Conservation (phyloP, 1,140 invertebrate species). For the Mamestra configurata region DNA sequence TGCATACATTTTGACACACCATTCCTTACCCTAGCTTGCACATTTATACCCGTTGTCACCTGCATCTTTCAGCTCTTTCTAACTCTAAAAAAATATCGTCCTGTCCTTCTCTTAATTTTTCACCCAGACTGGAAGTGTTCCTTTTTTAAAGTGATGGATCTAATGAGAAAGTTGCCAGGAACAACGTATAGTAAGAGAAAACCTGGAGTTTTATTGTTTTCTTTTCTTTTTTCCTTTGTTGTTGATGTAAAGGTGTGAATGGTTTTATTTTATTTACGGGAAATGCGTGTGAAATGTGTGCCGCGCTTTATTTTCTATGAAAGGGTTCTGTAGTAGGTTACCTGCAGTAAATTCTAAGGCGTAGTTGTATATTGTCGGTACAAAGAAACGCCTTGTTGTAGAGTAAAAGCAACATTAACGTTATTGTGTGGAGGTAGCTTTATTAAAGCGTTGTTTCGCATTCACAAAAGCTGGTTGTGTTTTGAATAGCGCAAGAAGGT, state of each 20-base stretch:
- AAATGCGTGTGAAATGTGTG: constrained; percentile 22
- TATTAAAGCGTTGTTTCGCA: not conserved
- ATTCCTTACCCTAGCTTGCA: not conserved
- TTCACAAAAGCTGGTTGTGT: not conserved
- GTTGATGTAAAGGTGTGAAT: constrained; percentile 20
- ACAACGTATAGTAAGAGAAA: constrained; percentile 1
- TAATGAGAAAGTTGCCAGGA: not conserved
- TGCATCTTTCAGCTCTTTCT: constrained; percentile 2
- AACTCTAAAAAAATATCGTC: not conserved
- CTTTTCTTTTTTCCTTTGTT: constrained; percentile 2
- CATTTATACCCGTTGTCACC: constrained; percentile 36
- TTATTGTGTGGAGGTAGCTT: constrained; percentile 9
- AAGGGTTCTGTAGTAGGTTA: constrained; percentile 9
- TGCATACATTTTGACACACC: not conserved
- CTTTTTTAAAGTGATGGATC: constrained; percentile 29
- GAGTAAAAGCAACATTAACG: not conserved
- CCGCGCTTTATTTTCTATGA: constrained; percentile 1
- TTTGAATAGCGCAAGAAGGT: not conserved
- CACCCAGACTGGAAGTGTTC: not conserved
- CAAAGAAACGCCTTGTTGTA: constrained; percentile 13
- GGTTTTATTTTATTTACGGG: constrained; percentile 20
- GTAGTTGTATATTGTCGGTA: not conserved
- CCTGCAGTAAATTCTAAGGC: not conserved
- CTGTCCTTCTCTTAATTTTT: constrained; percentile 24
- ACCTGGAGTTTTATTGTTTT: not conserved